These are phyloP conservation scores for Ailurus styani DNA, from an alignment of 2,113 vertebrate species.

Conservation along the genomic window DNA sequence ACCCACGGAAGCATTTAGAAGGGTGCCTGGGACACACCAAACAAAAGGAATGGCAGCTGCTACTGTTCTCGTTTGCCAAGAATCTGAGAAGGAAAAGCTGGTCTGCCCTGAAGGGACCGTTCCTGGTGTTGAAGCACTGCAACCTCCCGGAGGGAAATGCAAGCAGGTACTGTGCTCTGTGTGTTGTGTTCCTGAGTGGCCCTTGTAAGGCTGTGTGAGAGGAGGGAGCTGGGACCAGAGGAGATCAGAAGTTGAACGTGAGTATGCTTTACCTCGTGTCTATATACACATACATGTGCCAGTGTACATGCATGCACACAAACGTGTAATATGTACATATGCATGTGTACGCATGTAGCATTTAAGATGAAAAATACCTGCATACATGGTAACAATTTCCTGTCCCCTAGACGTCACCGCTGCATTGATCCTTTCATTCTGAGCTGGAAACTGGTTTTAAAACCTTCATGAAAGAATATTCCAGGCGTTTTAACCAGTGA, in stretches of 20 bases:
- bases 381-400: no score
- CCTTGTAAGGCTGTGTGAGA: neutral
- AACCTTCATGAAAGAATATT: neutral
- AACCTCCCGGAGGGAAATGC: neutral
- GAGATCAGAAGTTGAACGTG: neutral
- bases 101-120: neutral
- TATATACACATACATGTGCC: no score
- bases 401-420: neutral
- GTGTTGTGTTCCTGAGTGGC: rapidly evolving
- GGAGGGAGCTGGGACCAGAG: neutral
- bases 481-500: neutral
- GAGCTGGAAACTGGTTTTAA: neutral
- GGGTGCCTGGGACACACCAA: neutral
- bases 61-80: neutral
- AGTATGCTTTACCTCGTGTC: rapidly evolving
- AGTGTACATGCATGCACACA: neutral
- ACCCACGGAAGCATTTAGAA: neutral
- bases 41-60: neutral
- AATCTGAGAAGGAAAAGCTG: neutral
- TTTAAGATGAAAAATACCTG: neutral
- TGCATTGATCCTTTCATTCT: neutral
- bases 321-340: neutral
- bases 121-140: neutral
- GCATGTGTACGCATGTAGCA: neutral
- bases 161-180: rapidly evolving